phyloP scores from a whole-genome alignment of 2,113 vertebrate species.

The Ibidorhyncha struthersii region DNA sequence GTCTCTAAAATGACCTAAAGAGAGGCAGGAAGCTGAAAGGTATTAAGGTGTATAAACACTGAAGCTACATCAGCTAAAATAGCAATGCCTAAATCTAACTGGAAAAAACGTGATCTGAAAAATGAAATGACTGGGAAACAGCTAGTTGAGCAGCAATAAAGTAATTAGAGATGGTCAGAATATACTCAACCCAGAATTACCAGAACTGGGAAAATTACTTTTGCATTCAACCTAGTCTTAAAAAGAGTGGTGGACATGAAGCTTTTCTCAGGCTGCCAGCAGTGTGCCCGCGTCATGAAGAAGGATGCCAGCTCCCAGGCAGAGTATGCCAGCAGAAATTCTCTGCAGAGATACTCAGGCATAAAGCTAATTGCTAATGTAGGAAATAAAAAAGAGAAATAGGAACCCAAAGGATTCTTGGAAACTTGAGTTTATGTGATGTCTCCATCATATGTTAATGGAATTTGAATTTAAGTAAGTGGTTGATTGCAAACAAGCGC shows the following conservation, averaged over 20 bases:
- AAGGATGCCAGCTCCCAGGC: background rate
- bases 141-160: background rate
- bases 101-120: background rate
- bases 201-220: background rate
- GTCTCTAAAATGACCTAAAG: background rate
- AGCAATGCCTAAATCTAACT: background rate
- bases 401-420: background rate
- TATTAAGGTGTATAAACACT: background rate
- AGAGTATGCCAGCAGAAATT: background rate
- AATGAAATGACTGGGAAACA: background rate
- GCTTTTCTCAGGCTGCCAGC: background rate
- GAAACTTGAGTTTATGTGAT: background rate
- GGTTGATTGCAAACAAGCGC: background rate
- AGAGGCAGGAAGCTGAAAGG: background rate
- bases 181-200: background rate
- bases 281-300: rapidly evolving
- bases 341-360: background rate
- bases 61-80: background rate
- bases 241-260: background rate
- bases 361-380: background rate
- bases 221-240: background rate
- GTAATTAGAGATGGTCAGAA: background rate
- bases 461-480: background rate
- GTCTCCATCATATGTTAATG: background rate
- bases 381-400: background rate